phyloP scores from a whole-genome alignment of 2,797 vertebrate genomes.

The Steatocranus sp. region DNA sequence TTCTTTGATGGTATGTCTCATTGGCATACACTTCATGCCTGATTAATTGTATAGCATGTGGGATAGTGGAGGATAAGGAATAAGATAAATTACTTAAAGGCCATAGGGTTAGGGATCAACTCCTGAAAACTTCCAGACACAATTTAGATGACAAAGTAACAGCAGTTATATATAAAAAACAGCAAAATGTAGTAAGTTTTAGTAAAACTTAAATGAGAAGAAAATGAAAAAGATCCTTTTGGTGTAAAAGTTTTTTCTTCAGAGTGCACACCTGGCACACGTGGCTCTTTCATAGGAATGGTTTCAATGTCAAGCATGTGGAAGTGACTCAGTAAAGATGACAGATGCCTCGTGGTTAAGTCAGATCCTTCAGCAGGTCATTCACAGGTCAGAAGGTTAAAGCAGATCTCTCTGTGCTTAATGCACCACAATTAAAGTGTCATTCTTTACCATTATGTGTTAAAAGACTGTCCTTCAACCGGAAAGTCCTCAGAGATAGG shows the following conservation, averaged over 20 bases:
- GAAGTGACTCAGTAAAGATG: conserved; percentile 6
- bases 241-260: background rate
- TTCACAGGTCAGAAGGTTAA: conserved; percentile 9
- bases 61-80: background rate
- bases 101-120: background rate
- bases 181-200: background rate
- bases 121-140: background rate
- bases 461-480: background rate
- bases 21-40: background rate
- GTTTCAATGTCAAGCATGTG: background rate
- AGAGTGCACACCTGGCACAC: background rate
- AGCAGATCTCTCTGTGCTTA: background rate
- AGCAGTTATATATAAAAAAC: background rate
- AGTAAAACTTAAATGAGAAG: background rate
- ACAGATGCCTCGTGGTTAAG: conserved; percentile 6
- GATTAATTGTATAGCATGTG: background rate
- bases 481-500: background rate
- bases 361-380: conserved; percentile 7
- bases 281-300: background rate
- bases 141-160: background rate
- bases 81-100: background rate
- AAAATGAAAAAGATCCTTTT: background rate
- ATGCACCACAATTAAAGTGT: background rate
- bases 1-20: background rate
- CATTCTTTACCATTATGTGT: conserved; percentile 26